These are phyloP conservation scores for Prionchulus punctatus DNA, from an alignment of 2,888 invertebrate species.

Conservation along the genomic window DNA sequence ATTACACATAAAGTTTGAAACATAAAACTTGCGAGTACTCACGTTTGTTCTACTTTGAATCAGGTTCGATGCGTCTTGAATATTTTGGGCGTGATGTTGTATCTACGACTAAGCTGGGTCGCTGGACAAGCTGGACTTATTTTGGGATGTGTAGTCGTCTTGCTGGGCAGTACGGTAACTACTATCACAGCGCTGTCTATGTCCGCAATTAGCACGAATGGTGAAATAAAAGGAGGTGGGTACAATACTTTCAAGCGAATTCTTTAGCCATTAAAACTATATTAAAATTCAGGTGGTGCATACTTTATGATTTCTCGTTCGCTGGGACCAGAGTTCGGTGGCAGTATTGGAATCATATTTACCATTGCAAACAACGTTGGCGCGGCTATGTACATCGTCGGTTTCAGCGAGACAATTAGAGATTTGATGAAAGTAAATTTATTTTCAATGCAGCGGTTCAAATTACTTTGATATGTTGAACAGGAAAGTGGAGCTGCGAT, in stretches of 20 bases:
- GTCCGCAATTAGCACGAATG: constrained; percentile 96
- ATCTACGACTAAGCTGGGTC: constrained; percentile 87
- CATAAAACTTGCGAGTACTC: too few species aligned
- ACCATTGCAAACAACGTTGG: constrained; percentile 91
- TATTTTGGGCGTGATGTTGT: constrained; percentile 97
- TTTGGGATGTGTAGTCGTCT: constrained; percentile 23
- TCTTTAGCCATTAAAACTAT: too few species aligned
- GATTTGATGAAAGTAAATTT: not conserved
- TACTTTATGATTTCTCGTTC: constrained; percentile 83
- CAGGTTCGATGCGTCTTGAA: constrained; percentile 81
- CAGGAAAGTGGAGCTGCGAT: constrained; percentile 48
- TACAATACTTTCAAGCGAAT: too few species aligned
- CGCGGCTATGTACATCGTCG: constrained; percentile 89
- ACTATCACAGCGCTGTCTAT: constrained; percentile 83
- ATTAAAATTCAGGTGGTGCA: constrained; percentile 70
- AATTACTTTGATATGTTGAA: too few species aligned
- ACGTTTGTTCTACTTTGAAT: too few species aligned
- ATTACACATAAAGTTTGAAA: too few species aligned
- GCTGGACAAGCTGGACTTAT: constrained; percentile 35
- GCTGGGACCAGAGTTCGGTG: constrained; percentile 88
- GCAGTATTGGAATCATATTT: constrained; percentile 87
- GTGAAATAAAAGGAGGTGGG: constrained; percentile 95
- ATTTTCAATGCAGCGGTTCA: too few species aligned
- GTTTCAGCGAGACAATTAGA: constrained; percentile 58
- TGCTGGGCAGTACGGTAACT: constrained; percentile 39